Percentiles rank a stretch among this genome's conserved stretches.
These are phyloP conservation scores for Poeciliopsis prolifica DNA, from an alignment of 2,113 vertebrate genomes.

Conservation along the genomic window DNA sequence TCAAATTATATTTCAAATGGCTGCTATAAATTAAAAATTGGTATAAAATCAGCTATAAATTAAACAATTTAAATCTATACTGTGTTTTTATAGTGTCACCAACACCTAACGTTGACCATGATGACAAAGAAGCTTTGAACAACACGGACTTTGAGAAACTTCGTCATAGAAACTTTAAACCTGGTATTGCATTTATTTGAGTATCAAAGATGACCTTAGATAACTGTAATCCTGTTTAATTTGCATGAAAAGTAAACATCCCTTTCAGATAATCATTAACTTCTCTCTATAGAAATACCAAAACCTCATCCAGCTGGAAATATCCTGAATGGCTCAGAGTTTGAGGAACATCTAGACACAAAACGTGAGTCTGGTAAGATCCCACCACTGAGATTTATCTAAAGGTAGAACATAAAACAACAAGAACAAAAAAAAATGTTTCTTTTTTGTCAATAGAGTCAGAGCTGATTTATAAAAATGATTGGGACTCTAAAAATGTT, in stretches of 20 bases:
- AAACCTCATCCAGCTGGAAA: neutral
- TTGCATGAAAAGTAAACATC: neutral
- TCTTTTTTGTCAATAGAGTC: neutral
- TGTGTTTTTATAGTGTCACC: slow-evolving; percentile 4
- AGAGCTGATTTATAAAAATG: neutral
- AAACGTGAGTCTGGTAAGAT: slow-evolving; percentile 1
- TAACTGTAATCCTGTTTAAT: neutral
- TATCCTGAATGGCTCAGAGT: neutral
- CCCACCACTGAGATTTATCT: neutral
- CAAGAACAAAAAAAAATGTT: neutral
- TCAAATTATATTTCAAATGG: slow-evolving; percentile 5
- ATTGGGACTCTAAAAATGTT: neutral
- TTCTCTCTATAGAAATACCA: slow-evolving; percentile 21
- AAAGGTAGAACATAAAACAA: neutral
- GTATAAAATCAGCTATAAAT: neutral
- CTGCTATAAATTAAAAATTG: neutral
- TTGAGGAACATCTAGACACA: neutral
- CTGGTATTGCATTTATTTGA: neutral
- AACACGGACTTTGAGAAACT: neutral
- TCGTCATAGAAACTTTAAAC: neutral
- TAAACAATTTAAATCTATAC: neutral
- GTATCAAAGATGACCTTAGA: neutral
- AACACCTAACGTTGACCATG: neutral
- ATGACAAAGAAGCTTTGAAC: neutral
- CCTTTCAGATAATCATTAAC: neutral